These are phyloP conservation scores for Seriola dumerili DNA, from an alignment of 2,113 vertebrate species.

Conservation along the genomic window DNA sequence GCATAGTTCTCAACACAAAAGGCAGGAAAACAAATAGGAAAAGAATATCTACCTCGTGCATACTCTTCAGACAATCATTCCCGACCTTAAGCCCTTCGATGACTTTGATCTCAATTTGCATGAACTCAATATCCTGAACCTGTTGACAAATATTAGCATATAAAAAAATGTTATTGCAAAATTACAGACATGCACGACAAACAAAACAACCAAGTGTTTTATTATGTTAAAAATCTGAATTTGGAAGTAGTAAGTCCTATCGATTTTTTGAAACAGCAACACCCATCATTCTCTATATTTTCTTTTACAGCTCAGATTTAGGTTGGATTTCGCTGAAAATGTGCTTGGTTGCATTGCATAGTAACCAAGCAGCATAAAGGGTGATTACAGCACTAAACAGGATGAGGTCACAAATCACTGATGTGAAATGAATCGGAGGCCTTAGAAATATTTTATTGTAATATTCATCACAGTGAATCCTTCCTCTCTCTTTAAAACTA, in stretches of 20 bases:
- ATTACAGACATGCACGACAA: not conserved
- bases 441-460: not conserved
- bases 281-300: not conserved
- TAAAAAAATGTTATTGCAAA: not conserved
- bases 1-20: not conserved
- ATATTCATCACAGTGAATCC: not conserved
- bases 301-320: not conserved
- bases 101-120: slow-evolving; percentile 95
- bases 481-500: not conserved
- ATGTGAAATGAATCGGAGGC: not conserved
- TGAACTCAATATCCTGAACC: slow-evolving; percentile 96
- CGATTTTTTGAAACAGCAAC: not conserved
- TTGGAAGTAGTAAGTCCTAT: not conserved
- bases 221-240: not conserved
- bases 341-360: not conserved
- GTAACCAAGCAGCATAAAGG: not conserved
- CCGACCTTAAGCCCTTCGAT: slow-evolving; percentile 92
- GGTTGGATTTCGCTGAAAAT: slow-evolving; percentile 3
- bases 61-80: slow-evolving; percentile 94
- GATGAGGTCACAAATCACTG: not conserved
- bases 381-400: not conserved
- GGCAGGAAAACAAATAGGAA: not conserved
- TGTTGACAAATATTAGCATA: slow-evolving; percentile 64
- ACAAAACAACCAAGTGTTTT: not conserved
- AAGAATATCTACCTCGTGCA: slow-evolving; percentile 89